Base-by-base conservation (phyloP, 2,797 vertebrate genomes). In the Antennarius maculatus region DNA sequence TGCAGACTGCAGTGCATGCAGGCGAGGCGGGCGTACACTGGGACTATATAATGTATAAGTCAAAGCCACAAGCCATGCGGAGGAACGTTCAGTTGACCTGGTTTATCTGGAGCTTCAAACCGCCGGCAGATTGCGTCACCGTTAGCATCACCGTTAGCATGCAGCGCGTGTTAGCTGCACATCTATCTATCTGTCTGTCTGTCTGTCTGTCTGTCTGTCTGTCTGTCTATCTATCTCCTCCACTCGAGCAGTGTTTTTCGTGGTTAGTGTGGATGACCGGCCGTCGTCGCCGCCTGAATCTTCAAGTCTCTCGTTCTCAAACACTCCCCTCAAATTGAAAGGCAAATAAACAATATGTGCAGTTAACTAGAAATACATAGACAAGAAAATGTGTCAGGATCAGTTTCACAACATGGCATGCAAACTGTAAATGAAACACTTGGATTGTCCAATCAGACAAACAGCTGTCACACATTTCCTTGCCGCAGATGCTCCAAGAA, bases 71-170 rank as follows among this genome's bases (percentile, higher is more conserved):
- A 82, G 53, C 88, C 84, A 86, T 79, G 23, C 2, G 23, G 71
- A 85, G 78, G 69, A 84, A 72, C 75, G 64, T 91, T 90, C 89
- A 89, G 86, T 90, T 92, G 92, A 92, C 90, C 88, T 91, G 85
- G 88, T 91, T 91, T 90, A 83, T 80, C 74, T 81, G 80, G 60
- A 79, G 78, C 86, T 87, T 83, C 59, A 66, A 85, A 83, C 84
- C 80, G 80, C 77, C 53, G 42, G 63, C 80, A 71, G 71, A 81
- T 65, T 80, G 72, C 81, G 31, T 89, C 86, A 69, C 55, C 76
- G 56, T 71, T 76, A 86, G 48, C 80, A 81, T 78, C 51, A 86
- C 23, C 23, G 2, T 23, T 23, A 23, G 23, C 23, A 23, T 1
- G 23, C 23, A 84, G 83, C 66, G 78, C 87, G 88, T 82, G 76